These are phyloP conservation scores for Harpalus rubripes DNA, from an alignment of 2,888 invertebrate genomes.

Conservation along the genomic window DNA sequence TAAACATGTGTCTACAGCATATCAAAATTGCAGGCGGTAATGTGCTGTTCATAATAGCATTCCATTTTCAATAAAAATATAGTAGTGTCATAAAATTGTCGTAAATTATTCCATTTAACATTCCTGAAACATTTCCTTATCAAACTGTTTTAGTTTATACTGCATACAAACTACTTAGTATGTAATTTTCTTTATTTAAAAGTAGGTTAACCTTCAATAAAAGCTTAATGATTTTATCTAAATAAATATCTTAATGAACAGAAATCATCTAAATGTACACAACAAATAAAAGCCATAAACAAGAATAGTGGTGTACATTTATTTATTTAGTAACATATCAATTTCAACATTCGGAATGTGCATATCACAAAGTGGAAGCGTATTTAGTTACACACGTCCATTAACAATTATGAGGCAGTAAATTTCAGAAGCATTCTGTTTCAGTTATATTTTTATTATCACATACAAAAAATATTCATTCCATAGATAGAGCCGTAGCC, in stretches of 20 bases:
- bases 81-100: too few relatives aligned
- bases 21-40: too few relatives aligned
- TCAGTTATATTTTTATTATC: constrained; percentile 63
- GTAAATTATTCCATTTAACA: too few relatives aligned
- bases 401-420: constrained; percentile 64
- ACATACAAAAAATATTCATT: constrained; percentile 53
- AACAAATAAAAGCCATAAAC: constrained; percentile 21
- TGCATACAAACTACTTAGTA: not conserved
- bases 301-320: constrained; percentile 20
- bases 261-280: constrained; percentile 6
- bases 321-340: constrained; percentile 34
- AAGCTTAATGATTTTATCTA: not conserved
- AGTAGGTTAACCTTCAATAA: not conserved
- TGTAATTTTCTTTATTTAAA: not conserved
- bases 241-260: constrained; percentile 2
- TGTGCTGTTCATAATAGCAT: too few relatives aligned
- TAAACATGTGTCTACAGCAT: too few relatives aligned
- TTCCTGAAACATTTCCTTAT: too few relatives aligned
- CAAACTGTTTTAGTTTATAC: too few relatives aligned
- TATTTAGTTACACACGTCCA: constrained; percentile 61
- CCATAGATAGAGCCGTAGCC: constrained; percentile 26
- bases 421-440: constrained; percentile 57
- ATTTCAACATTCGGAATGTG: constrained; percentile 34
- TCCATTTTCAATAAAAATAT: too few relatives aligned
- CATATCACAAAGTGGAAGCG: constrained; percentile 49